A percentile compares a stretch with the other conserved stretches of the same genome.
Conservation (phyloP, 2,113 vertebrate species). For the Saccopteryx bilineata region DNA sequence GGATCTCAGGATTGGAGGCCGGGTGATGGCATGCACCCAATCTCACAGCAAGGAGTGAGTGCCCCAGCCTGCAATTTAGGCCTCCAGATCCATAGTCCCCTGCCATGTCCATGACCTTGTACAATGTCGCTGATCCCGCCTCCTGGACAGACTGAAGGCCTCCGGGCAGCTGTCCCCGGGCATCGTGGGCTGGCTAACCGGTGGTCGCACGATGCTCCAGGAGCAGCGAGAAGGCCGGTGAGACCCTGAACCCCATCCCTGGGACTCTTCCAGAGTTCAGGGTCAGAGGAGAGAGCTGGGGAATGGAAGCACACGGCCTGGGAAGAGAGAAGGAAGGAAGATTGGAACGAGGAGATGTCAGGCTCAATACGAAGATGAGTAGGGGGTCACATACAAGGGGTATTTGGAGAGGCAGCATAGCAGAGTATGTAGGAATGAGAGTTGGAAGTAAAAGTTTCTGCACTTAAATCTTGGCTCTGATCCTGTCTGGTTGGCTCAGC, state of each 20-base stretch:
- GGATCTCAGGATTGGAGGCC: not conserved
- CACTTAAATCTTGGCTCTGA: not conserved
- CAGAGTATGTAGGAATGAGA: not conserved
- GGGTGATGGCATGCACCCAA: not conserved
- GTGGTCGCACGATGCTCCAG: not conserved
- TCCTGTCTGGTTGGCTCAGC: too few species aligned
- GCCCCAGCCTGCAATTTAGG: not conserved
- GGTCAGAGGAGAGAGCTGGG: not conserved
- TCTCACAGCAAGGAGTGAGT: not conserved
- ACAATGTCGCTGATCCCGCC: not conserved
- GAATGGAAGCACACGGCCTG: not conserved
- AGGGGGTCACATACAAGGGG: too few species aligned
- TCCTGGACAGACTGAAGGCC: constrained; percentile 61
- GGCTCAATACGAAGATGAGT: not conserved
- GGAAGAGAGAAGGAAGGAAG: not conserved
- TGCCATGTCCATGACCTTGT: not conserved
- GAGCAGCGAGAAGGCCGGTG: constrained; percentile 70
- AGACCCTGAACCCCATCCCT: not conserved
- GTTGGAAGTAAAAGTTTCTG: not conserved
- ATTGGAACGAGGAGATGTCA: not conserved
- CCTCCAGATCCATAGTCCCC: not conserved
- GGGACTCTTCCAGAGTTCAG: not conserved
- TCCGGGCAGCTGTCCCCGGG: not conserved
- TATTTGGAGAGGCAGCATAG: not conserved
- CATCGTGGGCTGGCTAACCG: constrained; percentile 70